Evolutionary conservation across 2,113 vertebrate genomes (phyloP).

Genomic region (Coracopsis vasa): DNA sequence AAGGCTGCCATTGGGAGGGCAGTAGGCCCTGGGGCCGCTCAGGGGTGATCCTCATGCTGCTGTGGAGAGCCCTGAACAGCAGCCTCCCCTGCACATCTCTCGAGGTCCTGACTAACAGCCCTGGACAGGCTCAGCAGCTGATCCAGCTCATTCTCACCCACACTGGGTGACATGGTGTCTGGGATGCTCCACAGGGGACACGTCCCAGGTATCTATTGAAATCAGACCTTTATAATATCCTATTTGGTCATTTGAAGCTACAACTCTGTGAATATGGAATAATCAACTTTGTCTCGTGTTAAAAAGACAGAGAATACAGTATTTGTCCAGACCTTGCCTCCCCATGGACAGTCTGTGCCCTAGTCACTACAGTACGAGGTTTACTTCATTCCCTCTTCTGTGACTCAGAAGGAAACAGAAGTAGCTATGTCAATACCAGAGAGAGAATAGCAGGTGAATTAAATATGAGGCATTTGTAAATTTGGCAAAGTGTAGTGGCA

Average conservation of each 20-base stretch:
- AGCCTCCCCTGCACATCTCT: neutral
- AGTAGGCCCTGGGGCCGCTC: neutral
- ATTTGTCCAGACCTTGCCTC: neutral
- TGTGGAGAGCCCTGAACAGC: neutral
- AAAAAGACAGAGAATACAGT: neutral
- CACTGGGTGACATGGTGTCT: neutral
- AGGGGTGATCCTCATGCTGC: neutral
- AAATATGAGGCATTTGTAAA: neutral
- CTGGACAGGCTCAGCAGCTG: neutral
- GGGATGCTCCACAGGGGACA: neutral
- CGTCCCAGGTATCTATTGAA: no score
- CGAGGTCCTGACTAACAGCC: neutral
- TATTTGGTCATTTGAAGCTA: neutral
- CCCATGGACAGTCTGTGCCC: neutral
- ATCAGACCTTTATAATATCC: neutral
- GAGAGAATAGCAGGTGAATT: neutral
- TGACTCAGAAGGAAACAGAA: neutral
- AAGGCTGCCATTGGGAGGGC: neutral
- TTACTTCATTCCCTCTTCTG: neutral
- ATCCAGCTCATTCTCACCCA: neutral
- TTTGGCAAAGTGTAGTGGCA: fast-evolving
- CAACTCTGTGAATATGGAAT: neutral
- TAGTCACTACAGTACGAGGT: neutral
- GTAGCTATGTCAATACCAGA: neutral
- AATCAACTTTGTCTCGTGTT: neutral